A percentile compares a stretch with the other conserved stretches of the same genome.
Conservation (phyloP, 1,140 invertebrate species). For the Drosophila triauraria region DNA sequence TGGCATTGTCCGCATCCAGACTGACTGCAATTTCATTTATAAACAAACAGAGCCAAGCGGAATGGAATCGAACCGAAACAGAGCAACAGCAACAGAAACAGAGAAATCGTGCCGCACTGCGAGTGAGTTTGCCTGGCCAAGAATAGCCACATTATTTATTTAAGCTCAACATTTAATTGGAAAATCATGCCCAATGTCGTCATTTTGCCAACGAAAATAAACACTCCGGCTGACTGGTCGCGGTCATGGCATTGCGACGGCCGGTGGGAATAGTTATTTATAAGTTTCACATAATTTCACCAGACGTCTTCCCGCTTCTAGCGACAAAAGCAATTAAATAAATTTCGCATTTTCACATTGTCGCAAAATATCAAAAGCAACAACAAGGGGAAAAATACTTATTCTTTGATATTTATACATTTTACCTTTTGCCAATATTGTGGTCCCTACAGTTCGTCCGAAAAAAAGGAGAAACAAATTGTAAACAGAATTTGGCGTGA, state of each 20-base stretch:
- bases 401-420: constrained; percentile 10
- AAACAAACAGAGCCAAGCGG: constrained; percentile 28
- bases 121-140: constrained; percentile 34
- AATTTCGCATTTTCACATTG: constrained; percentile 41
- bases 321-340: constrained; percentile 62
- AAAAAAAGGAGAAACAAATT: constrained; percentile 14
- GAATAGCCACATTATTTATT: constrained; percentile 73
- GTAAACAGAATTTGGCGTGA: constrained; percentile 29
- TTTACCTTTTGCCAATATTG: constrained; percentile 34
- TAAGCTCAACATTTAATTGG: constrained; percentile 76
- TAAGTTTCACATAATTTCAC: constrained; percentile 53
- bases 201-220: constrained; percentile 74
- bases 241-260: constrained; percentile 29
- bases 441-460: background rate
- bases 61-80: constrained; percentile 12
- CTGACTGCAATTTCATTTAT: constrained; percentile 54
- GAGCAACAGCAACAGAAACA: background rate
- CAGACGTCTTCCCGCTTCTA: constrained; percentile 53
- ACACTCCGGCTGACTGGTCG: constrained; percentile 28
- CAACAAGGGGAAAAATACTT: background rate
- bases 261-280: constrained; percentile 53
- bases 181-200: constrained; percentile 79
- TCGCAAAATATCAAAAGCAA: background rate
- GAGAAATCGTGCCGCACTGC: constrained; percentile 14
- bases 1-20: constrained; percentile 24